These are phyloP conservation scores for Zaprionus tsacasi DNA, from an alignment of 1,140 invertebrate genomes.

Conservation along the genomic window DNA sequence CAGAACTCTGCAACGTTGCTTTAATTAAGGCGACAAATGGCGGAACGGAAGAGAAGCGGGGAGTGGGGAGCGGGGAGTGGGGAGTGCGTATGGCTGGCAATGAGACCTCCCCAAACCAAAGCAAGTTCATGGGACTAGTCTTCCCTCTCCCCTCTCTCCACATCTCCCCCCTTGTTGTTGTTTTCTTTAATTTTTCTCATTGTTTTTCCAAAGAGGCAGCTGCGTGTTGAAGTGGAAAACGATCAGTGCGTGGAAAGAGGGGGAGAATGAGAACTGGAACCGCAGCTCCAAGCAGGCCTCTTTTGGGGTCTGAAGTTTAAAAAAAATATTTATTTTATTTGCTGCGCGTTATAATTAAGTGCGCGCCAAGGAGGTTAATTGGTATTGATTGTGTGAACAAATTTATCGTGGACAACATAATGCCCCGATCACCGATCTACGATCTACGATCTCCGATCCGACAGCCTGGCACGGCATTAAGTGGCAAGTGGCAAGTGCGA, in stretches of 20 bases:
- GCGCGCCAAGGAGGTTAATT: constrained; percentile 66
- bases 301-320: constrained; percentile 32
- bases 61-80: not conserved
- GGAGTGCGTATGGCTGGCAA: not conserved
- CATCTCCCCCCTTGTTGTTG: constrained; percentile 17
- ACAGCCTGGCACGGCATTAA: not conserved
- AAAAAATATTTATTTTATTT: constrained; percentile 65
- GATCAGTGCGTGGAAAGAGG: constrained; percentile 24
- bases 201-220: constrained; percentile 53
- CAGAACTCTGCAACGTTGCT: constrained; percentile 45
- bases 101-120: constrained; percentile 38
- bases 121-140: not conserved
- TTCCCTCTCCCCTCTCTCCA: not conserved
- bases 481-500: constrained; percentile 28
- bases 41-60: not conserved
- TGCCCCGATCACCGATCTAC: not conserved
- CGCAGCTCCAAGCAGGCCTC: constrained; percentile 16
- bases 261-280: not conserved
- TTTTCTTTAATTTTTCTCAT: constrained; percentile 40
- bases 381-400: constrained; percentile 64
- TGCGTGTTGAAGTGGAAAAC: constrained; percentile 64
- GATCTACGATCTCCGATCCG: not conserved
- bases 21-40: constrained; percentile 69
- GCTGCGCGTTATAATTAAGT: constrained; percentile 48
- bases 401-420: constrained; percentile 46